These are phyloP conservation scores for Alcedo quadribrachys DNA, from an alignment of 2,797 vertebrate genomes.

Conservation along the genomic window DNA sequence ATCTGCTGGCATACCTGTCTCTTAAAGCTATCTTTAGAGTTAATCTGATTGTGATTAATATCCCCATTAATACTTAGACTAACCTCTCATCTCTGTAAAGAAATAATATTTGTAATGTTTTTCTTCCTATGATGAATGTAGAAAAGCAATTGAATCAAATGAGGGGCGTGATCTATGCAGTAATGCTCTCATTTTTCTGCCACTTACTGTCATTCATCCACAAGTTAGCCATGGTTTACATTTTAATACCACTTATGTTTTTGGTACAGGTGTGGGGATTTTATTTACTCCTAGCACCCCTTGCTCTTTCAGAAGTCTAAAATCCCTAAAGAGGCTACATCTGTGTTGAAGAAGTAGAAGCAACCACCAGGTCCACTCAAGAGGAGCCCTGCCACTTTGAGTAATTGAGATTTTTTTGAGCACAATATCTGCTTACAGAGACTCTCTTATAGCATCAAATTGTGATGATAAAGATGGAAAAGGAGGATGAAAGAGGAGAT, in stretches of 20 bases:
- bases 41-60: neutral
- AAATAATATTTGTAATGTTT: slow-evolving; percentile 28
- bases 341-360: neutral
- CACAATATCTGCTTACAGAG: neutral
- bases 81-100: slow-evolving; percentile 27
- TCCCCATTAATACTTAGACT: neutral
- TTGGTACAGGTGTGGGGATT: fast-evolving
- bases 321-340: neutral
- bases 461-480: neutral
- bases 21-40: neutral
- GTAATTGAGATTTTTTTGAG: neutral
- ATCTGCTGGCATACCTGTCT: neutral
- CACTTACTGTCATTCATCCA: neutral
- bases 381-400: neutral
- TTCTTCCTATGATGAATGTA: slow-evolving; percentile 33
- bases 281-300: neutral
- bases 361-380: fast-evolving
- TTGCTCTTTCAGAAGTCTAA: neutral
- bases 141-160: slow-evolving; percentile 28
- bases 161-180: neutral
- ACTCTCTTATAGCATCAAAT: neutral
- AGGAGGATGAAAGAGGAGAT: neutral
- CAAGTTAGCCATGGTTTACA: neutral
- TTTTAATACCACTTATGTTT: neutral
- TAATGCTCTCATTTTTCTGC: neutral